Conservation (phyloP, 23 tunicate genomes). For the Trididemnum miniatum region DNA sequence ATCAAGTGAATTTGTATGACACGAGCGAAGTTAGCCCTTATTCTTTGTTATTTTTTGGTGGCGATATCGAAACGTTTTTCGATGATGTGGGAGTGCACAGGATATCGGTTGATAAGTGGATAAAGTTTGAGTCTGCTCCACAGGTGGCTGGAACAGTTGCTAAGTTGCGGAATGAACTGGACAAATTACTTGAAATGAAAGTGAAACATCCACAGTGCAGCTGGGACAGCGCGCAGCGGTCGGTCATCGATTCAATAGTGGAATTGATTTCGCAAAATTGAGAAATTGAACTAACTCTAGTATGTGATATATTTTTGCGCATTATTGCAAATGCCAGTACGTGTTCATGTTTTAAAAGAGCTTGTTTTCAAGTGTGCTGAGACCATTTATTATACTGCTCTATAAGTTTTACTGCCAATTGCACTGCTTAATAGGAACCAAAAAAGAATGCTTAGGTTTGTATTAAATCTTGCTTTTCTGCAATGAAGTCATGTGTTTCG, state of each 20-base stretch:
- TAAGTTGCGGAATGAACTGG: constrained; percentile 62
- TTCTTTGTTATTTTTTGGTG: constrained; percentile 82
- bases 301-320: no score
- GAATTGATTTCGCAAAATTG: constrained; percentile 29
- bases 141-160: constrained; percentile 57
- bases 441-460: no score
- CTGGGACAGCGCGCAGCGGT: background rate
- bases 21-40: constrained; percentile 69
- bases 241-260: constrained; percentile 33
- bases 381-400: no score
- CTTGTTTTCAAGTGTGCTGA: no score
- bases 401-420: no score
- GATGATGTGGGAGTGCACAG: constrained; percentile 48
- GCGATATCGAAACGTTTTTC: constrained; percentile 41
- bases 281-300: no score
- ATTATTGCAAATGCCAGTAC: no score
- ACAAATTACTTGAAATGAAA: constrained; percentile 55
- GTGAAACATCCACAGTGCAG: constrained; percentile 40
- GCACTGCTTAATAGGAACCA: no score
- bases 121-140: constrained; percentile 54
- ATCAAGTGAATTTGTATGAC: constrained; percentile 57
- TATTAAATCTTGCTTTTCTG: no score
- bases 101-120: constrained; percentile 83
- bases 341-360: no score
- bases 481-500: no score